Base-by-base conservation (phyloP, 2,113 vertebrate genomes). In the Halichoeres trimaculatus region DNA sequence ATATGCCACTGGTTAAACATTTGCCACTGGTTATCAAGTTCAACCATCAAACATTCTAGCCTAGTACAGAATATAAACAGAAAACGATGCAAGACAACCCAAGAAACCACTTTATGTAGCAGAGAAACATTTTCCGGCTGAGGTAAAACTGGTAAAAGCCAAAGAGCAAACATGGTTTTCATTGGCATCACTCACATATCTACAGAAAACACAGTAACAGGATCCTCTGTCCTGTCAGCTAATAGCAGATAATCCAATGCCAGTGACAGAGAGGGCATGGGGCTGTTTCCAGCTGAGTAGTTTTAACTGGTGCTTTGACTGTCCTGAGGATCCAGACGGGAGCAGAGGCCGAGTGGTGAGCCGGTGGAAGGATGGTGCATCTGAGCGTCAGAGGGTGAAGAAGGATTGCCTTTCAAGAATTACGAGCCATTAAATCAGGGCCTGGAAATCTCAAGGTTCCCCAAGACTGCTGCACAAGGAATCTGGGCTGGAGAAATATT, bases 371-470 rank as follows among this genome's bases (percentile, higher is more conserved):
- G 81, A 88, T 80, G 79, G 86, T 80, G 88, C 85, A 88, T 91
- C 79, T 71, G 85, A 85, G 89, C 75, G 70, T 84, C 83, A 55
- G 70, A 84, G 74, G 62, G 73, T 58, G 90, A 93, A 94, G 92
- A 95, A 92, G 93, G 88, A 95, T 95, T 91, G 93, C 93, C 93
- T 94, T 91, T 94, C 94, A 94, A 89, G 91, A 94, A 90, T 95
- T 95, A 98, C 94, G 96, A 97, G 95, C 96, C 95, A 95, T 96
- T 99, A 99, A 99, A 99, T 99, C 97, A 98, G 91, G 10, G 0
- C 92, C 94, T 94, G 96, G 97, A 98, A 98, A 96, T 96, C 95
- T 99, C 97, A 99, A 99, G 97, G 97, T 98, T 98, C 95, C 95
- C 95, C 93, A 95, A 95, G 96, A 96, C 95, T 96, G 94, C 94